phyloP scores from a whole-genome alignment of 2,113 vertebrate species.

The Phrynosoma platyrhinos region DNA sequence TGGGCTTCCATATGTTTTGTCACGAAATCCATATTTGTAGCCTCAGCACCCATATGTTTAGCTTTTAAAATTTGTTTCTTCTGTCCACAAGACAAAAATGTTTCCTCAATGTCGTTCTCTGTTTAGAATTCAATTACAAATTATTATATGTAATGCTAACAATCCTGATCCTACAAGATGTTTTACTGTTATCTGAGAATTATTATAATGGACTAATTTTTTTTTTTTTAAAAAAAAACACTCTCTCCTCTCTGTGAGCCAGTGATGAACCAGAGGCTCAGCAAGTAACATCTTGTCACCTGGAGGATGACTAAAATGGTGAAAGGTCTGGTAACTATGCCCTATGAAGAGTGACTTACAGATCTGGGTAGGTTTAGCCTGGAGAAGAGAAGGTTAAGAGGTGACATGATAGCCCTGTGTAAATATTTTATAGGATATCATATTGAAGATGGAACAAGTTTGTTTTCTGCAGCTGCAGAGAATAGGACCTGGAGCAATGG shows the following conservation, averaged over 20 bases:
- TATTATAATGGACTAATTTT: background rate
- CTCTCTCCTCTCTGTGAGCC: background rate
- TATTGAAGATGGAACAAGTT: no score
- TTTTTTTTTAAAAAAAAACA: background rate
- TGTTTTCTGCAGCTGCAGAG: no score
- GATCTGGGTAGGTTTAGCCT: no score
- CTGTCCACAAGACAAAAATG: slow-evolving; percentile 76
- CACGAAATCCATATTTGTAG: slow-evolving; percentile 80
- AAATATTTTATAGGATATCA: no score
- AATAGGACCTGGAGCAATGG: no score
- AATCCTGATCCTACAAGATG: slow-evolving; percentile 2
- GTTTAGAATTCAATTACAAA: slow-evolving; percentile 54
- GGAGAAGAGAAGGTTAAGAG: no score
- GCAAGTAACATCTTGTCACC: background rate
- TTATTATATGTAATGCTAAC: background rate
- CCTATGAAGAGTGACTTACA: no score
- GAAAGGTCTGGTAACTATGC: no score
- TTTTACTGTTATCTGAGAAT: background rate
- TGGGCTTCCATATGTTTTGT: slow-evolving; percentile 83
- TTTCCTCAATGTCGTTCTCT: slow-evolving; percentile 71
- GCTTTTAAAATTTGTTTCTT: slow-evolving; percentile 54
- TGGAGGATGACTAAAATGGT: no score
- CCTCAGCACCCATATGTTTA: slow-evolving; percentile 79
- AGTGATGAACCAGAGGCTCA: background rate
- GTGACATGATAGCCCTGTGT: no score